These are phyloP conservation scores for Ips nitidus DNA, from an alignment of 1,140 invertebrate genomes.

Conservation along the genomic window DNA sequence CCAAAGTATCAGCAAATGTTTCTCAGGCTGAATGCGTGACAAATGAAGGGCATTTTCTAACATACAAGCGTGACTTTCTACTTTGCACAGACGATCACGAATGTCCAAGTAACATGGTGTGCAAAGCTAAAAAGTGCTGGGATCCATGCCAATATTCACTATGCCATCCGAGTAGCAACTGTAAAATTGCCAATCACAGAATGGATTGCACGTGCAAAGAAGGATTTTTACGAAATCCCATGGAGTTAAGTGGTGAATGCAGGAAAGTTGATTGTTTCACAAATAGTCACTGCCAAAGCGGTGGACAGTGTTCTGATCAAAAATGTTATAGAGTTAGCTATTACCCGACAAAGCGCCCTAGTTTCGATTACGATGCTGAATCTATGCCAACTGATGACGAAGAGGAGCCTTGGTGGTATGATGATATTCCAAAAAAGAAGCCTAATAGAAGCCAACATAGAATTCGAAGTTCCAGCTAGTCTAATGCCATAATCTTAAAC, in stretches of 20 bases:
- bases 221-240: not conserved
- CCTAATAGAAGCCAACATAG: not conserved
- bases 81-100: not conserved
- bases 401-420: slow-evolving; percentile 3
- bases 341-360: not conserved
- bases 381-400: not conserved
- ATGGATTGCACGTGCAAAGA: not conserved
- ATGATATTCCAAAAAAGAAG: not conserved
- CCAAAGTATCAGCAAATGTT: slow-evolving; percentile 3
- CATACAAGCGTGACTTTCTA: not conserved
- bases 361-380: not conserved
- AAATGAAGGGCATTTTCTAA: not conserved
- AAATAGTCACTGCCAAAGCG: not conserved
- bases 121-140: slow-evolving; percentile 6
- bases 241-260: slow-evolving; percentile 5
- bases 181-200: not conserved
- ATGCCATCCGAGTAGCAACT: slow-evolving; percentile 7
- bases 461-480: too few species aligned
- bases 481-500: too few species aligned
- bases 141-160: not conserved
- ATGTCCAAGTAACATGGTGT: slow-evolving; percentile 3
- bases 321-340: not conserved
- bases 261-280: slow-evolving; percentile 8
- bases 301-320: not conserved
- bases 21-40: not conserved